These are phyloP conservation scores for Eudasyphora cyanicolor DNA, from an alignment of 2,888 invertebrate genomes.

Conservation along the genomic window DNA sequence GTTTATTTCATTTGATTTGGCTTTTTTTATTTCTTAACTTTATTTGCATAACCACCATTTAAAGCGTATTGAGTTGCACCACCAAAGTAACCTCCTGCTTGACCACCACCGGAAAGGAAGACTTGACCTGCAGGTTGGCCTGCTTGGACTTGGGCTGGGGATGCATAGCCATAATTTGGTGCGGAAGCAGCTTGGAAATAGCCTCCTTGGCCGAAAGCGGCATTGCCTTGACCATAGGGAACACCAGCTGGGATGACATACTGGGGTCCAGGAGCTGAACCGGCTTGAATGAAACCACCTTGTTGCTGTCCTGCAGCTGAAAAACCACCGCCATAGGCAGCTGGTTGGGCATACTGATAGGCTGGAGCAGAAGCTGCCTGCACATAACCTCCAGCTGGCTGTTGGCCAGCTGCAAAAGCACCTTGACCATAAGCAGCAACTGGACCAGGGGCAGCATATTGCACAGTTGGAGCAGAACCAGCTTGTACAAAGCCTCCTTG, in stretches of 20 bases:
- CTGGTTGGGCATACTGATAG: constrained; percentile 37
- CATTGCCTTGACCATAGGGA: too few species aligned
- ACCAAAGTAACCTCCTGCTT: constrained; percentile 31
- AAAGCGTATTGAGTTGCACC: background rate
- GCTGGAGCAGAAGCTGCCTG: background rate
- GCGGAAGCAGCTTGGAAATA: too few species aligned
- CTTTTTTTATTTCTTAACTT: background rate
- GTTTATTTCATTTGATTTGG: too few species aligned
- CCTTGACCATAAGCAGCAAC: background rate
- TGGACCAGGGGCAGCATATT: constrained; percentile 48
- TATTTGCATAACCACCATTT: background rate
- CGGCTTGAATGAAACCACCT: too few species aligned
- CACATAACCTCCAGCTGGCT: background rate
- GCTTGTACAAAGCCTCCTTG: background rate
- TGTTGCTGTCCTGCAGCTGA: too few species aligned
- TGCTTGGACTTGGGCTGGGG: too few species aligned
- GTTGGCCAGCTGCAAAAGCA: background rate
- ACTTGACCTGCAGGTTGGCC: too few species aligned
- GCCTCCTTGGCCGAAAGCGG: too few species aligned
- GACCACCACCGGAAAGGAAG: too few species aligned
- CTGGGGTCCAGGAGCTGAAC: too few species aligned
- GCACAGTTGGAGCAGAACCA: background rate
- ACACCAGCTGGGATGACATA: too few species aligned
- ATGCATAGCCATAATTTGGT: too few species aligned
- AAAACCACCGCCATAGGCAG: background rate